These are phyloP conservation scores for Rhagoletis pomonella DNA, from an alignment of 1,140 invertebrate species.

Conservation along the genomic window DNA sequence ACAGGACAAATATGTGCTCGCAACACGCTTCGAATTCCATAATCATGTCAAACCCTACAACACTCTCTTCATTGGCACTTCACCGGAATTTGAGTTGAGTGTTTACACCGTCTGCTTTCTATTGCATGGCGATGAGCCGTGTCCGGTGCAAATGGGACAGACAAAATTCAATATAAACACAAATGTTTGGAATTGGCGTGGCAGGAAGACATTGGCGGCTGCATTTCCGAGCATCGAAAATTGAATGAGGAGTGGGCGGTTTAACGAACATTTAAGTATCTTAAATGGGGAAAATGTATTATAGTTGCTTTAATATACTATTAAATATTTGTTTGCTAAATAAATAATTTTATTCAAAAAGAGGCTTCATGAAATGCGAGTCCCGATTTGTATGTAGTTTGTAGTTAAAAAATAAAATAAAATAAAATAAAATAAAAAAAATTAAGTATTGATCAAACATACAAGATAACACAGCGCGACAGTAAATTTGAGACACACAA, in stretches of 20 bases:
- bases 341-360: too few relatives aligned
- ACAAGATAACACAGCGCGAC: too few relatives aligned
- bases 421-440: too few relatives aligned
- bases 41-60: slow-evolving; percentile 84
- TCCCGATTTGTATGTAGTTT: too few relatives aligned
- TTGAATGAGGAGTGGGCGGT: not conserved
- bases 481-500: too few relatives aligned
- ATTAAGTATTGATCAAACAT: too few relatives aligned
- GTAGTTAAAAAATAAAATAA: too few relatives aligned
- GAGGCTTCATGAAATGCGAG: too few relatives aligned
- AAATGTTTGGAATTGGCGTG: slow-evolving; percentile 81
- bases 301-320: too few relatives aligned
- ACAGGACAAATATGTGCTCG: slow-evolving; percentile 63
- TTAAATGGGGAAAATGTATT: too few relatives aligned
- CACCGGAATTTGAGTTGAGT: slow-evolving; percentile 93
- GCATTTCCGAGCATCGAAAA: slow-evolving; percentile 81
- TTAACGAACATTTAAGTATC: too few relatives aligned
- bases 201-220: slow-evolving; percentile 84
- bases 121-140: slow-evolving; percentile 80
- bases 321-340: too few relatives aligned
- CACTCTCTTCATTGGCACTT: slow-evolving; percentile 90
- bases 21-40: slow-evolving; percentile 82
- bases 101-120: slow-evolving; percentile 91
- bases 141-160: slow-evolving; percentile 81
- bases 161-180: slow-evolving; percentile 82